These are phyloP conservation scores for Platerodrilus igneus DNA, from an alignment of 2,888 invertebrate genomes.

Conservation along the genomic window DNA sequence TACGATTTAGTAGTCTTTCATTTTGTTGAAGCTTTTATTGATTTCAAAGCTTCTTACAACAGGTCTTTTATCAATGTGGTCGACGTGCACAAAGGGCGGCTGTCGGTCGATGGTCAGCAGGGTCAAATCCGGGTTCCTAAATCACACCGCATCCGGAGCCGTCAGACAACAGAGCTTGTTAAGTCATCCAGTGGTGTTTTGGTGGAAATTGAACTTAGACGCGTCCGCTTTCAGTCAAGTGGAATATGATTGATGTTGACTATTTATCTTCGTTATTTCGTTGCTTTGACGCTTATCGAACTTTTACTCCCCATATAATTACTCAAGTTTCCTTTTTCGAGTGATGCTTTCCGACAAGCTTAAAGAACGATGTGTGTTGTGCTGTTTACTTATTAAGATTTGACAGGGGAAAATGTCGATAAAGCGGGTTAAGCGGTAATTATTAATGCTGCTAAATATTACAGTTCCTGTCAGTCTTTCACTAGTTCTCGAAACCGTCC, in stretches of 20 bases:
- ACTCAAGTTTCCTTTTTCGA: slow-evolving; percentile 31
- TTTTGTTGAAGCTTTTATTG: slow-evolving; percentile 15
- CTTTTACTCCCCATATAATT: slow-evolving; percentile 44
- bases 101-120: slow-evolving; percentile 32
- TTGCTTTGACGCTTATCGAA: slow-evolving; percentile 43
- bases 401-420: too few species aligned
- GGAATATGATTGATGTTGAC: slow-evolving; percentile 47
- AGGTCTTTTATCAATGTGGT: slow-evolving; percentile 28
- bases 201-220: slow-evolving; percentile 31
- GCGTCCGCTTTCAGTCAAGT: slow-evolving; percentile 34
- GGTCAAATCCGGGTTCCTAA: slow-evolving; percentile 31
- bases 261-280: slow-evolving; percentile 49
- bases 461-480: too few species aligned
- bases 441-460: too few species aligned
- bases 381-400: too few species aligned
- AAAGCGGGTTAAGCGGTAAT: too few species aligned
- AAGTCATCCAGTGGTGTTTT: slow-evolving; percentile 29
- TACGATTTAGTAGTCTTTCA: slow-evolving; percentile 1
- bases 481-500: too few species aligned
- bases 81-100: slow-evolving; percentile 20
- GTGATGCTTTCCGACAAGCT: too few species aligned
- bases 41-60: slow-evolving; percentile 24
- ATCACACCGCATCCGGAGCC: slow-evolving; percentile 33
- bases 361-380: too few species aligned
- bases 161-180: slow-evolving; percentile 29